Base-by-base conservation (phyloP, 2,797 vertebrate species). In the Heterohyrax brucei region DNA sequence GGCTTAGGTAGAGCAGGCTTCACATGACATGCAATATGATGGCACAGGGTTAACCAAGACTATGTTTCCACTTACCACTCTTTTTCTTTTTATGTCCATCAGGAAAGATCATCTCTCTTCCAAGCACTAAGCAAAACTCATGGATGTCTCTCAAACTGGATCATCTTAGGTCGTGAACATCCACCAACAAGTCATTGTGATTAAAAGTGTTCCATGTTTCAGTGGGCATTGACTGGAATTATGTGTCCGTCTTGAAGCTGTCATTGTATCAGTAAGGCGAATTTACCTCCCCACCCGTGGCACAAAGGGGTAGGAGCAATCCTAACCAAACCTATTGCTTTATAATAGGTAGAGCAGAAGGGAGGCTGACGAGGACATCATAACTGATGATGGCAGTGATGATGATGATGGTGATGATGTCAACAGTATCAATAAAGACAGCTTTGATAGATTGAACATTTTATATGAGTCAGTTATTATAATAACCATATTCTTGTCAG, bases 141-240 rank as follows among this genome's bases (percentile, higher is more conserved):
- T 68, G 5, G 14, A 4, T 26, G 50, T 90, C 46, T 64, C n/a
- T 90, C 61, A 39, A 24, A 82, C 16, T 80, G 19, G 7, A 19
- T 64, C 16, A 22, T 13, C 26, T 68, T 81, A 76, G 19, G 13
- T 68, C 62, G 59, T n/a, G 73, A 87, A 75, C 7, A 39, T 39
- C 73, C 88, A 87, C 24, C 66, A 91, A 89, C 16, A 77, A 84
- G 26, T 95, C 59, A n/a, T n/a, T 81, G 9, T 82, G 53, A 91
- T 26, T 50, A 33, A 77, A 5, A 6, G 18, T 22, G 73, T 39
- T 78, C 24, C 50, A n/a, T 59, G 50, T 53, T 79, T 77, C 46
- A 70, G 68, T 24, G 78, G 39, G 14, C 18, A 68, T 89, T 73
- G 33, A 7, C 30, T 26, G 48, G 24, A 28, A 61, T 22, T n/a